phyloP scores from a whole-genome alignment of 1,140 invertebrate genomes.

The Dryas iulia region DNA sequence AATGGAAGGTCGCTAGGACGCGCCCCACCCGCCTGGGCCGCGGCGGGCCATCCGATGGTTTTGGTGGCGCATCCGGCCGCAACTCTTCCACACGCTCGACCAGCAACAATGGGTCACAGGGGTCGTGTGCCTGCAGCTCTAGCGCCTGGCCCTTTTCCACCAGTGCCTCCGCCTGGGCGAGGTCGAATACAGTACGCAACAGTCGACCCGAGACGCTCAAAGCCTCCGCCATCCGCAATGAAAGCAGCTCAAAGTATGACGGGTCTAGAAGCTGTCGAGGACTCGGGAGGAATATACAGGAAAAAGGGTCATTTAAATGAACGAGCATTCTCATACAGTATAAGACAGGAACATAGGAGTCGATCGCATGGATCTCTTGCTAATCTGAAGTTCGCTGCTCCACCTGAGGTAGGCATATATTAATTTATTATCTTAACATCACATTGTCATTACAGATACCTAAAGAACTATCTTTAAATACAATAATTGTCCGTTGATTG shows the following conservation, averaged over 20 bases:
- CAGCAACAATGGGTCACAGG: constrained; percentile 57
- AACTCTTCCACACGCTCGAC: constrained; percentile 78
- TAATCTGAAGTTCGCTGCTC: constrained; percentile 89
- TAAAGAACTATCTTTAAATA: too few relatives aligned
- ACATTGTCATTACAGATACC: background rate
- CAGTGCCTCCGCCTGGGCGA: constrained; percentile 80
- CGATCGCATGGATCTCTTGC: constrained; percentile 94
- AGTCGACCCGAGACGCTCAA: constrained; percentile 86
- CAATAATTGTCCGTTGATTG: too few relatives aligned
- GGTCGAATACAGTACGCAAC: constrained; percentile 81
- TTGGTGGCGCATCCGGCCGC: constrained; percentile 80
- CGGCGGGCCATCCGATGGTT: constrained; percentile 76
- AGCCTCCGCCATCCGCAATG: constrained; percentile 87
- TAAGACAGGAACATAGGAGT: constrained; percentile 94
- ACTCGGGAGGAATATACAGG: constrained; percentile 91
- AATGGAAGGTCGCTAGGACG: constrained; percentile 79
- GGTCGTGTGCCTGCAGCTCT: constrained; percentile 56
- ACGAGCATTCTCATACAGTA: constrained; percentile 95
- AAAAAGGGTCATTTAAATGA: constrained; percentile 96
- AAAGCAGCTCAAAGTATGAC: constrained; percentile 91
- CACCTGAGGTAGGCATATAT: constrained; percentile 80
- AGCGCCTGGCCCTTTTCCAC: constrained; percentile 59
- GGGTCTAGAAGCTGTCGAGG: constrained; percentile 85
- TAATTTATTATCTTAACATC: background rate
- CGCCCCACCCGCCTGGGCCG: constrained; percentile 74